Base-by-base conservation (phyloP, 2,888 invertebrate genomes). In the Gryllus longicercus region DNA sequence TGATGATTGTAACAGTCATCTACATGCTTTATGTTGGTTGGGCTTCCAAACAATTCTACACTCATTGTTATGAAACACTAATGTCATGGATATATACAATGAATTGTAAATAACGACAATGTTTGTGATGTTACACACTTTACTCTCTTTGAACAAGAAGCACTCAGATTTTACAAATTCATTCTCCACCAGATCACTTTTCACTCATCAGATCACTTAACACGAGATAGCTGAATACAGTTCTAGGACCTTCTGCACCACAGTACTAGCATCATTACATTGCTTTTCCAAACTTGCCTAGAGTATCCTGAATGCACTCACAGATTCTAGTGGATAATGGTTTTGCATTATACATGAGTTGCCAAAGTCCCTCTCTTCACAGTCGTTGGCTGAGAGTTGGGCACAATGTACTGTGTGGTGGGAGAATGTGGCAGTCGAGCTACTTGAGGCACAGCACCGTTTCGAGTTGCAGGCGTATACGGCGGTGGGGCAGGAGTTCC, bases 341-440 rank as follows among this genome's bases (percentile, higher is more conserved):
- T 51, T 63, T 74, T 74, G 74, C 79, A 82, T 82, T 82, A 82
- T 82, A 92, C 92, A 85, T 92, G 92, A 86, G 92, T 92, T 83
- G 92, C 92, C 86, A 92, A 88, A 78, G 91, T 90, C 82, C 91
- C 91, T 79, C 91, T 88, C 85, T 91, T 92, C 79, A 91, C 89
- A 83, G 90, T 90, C 79, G 85, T 84, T 79, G 90, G 89, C 82
- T 90, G 88, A 79, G 90, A 88, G 85, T 89, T 90, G 82, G 91
- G 89, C 79, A 89, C 88, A 83, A 90, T 90, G 84, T 90, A 90
- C 84, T 89, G 90, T 84, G 88, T 88, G 76, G 88, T 88, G 16
- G 89, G 88, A 76, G 89, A 88, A 84, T 87, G 87, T 79, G 88
- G 88, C 82, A 88, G 85, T 83, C 88, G 85, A 78, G 87, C 88